phyloP scores from a whole-genome alignment of 2,888 invertebrate species.

The Arenicola marina region DNA sequence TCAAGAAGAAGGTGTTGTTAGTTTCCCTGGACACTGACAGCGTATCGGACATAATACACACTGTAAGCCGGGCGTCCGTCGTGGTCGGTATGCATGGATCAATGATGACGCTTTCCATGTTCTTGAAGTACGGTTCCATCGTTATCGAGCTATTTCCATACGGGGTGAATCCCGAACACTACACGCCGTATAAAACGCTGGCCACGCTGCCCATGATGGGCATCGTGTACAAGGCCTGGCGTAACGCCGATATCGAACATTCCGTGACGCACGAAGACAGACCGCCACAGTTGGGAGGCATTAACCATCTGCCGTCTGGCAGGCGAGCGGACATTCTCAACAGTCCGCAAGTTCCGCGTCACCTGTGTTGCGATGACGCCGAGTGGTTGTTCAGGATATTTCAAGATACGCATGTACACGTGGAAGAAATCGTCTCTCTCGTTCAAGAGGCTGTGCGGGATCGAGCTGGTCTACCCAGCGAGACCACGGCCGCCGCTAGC shows the following conservation, averaged over 20 bases:
- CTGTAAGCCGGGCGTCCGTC: constrained; percentile 42
- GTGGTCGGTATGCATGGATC: constrained; percentile 64
- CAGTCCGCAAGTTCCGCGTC: constrained; percentile 55
- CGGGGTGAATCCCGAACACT: constrained; percentile 61
- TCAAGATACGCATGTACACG: constrained; percentile 64
- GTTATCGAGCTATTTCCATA: constrained; percentile 65
- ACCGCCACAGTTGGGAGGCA: constrained; percentile 58
- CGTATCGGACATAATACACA: constrained; percentile 46
- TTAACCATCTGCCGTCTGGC: constrained; percentile 53
- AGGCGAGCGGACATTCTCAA: constrained; percentile 50
- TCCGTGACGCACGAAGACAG: constrained; percentile 58
- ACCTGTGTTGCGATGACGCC: constrained; percentile 64
- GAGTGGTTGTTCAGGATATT: constrained; percentile 64
- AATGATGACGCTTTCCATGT: constrained; percentile 60
- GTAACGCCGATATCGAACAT: constrained; percentile 52
- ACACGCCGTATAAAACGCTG: constrained; percentile 63
- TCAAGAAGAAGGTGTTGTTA: constrained; percentile 44
- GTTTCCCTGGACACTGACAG: constrained; percentile 46
- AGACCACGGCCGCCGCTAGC: no score
- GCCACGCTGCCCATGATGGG: constrained; percentile 50
- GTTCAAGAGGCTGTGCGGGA: constrained; percentile 29
- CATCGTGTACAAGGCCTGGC: constrained; percentile 61
- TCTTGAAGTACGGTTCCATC: constrained; percentile 56
- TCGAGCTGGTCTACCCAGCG: background rate
- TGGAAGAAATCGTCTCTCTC: constrained; percentile 36